Base-by-base conservation (phyloP, 2,888 invertebrate species). In the Ormia ochracea region DNA sequence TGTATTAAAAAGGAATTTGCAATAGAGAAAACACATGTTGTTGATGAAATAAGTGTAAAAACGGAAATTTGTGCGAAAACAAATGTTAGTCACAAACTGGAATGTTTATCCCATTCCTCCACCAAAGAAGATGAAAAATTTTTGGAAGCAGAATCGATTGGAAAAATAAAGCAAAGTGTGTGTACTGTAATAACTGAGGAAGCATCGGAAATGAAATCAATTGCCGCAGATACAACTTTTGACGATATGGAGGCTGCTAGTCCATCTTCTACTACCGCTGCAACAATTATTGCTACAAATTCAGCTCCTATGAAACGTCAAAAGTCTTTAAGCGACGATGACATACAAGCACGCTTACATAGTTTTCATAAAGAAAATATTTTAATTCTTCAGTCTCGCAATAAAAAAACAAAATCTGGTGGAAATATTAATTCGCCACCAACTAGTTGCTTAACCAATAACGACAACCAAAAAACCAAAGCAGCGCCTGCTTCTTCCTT, bases 361-460 rank as follows among this genome's bases (percentile, higher is more conserved):
- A 92, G 92, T 36, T 93, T 93, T 86, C 93, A 93, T 85, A 92
- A 92, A 1, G 92, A 92, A 84, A 93, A 93, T 85, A 92, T 93
- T 80, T 90, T 91, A 81, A 91, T 92, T 83, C 86, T 93, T 50
- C 92, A 92, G 83, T 92, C 92, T 66, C 90, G 92, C 80, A 92
- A 92, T 77, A 93, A 93, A 48, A 83, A 83, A 56, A 31, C 82
- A 1, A 83, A 82, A 65, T 43, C 77, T 43, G 63, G 54, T n/a
- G 5, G 38, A 33, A 74, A 43, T 54, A 63, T 33, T n/a, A 19
- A 19, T 54, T 43, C 72, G 14, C 6, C 43, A 36, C 21, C 63
- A 17, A 33, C 5, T 21, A 70, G 33, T 14, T 65, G 38, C 14
- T 61, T 72, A 5, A n/a, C 21, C 2, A 70, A 26, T 28, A 74